Conservation (phyloP, 2,113 vertebrate genomes). For the Saguinus midas region DNA sequence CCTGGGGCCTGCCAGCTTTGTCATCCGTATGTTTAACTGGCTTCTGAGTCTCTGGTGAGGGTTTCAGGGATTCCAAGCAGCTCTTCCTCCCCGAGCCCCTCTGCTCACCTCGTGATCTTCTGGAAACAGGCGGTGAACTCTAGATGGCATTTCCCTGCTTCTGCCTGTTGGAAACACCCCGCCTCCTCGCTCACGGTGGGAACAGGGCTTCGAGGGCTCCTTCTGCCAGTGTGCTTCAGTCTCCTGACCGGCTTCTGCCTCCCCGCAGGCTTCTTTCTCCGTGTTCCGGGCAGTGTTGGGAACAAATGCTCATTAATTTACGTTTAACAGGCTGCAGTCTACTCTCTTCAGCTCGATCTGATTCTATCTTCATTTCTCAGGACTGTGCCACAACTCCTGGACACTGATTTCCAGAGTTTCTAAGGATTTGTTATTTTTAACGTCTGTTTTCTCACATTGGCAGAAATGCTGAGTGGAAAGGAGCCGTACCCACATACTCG, state of each 20-base stretch:
- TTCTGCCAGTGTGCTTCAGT: accelerated
- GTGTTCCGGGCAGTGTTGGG: not conserved
- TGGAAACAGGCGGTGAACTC: too few relatives aligned
- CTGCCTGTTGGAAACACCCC: not conserved
- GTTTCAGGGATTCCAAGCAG: accelerated
- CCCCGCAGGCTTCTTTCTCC: too few relatives aligned
- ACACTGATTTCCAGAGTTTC: not conserved
- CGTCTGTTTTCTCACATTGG: too few relatives aligned
- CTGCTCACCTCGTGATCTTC: not conserved
- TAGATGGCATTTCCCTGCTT: not conserved
- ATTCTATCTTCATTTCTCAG: not conserved
- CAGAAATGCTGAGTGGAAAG: not conserved
- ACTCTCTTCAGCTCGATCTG: not conserved
- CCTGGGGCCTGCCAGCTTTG: not conserved
- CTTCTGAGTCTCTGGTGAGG: too few relatives aligned
- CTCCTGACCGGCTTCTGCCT: accelerated
- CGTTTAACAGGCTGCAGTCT: not conserved
- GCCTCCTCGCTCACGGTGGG: accelerated
- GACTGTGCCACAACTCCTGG: not conserved
- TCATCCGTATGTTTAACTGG: accelerated
- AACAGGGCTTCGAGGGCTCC: not conserved
- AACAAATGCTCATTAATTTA: too few relatives aligned
- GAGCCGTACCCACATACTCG: accelerated
- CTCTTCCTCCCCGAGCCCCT: not conserved
- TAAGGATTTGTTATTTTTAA: too few relatives aligned